Percentiles rank a stretch among this genome's conserved stretches.
These are phyloP conservation scores for Anaspis maculata DNA, from an alignment of 2,888 invertebrate species.

Conservation along the genomic window DNA sequence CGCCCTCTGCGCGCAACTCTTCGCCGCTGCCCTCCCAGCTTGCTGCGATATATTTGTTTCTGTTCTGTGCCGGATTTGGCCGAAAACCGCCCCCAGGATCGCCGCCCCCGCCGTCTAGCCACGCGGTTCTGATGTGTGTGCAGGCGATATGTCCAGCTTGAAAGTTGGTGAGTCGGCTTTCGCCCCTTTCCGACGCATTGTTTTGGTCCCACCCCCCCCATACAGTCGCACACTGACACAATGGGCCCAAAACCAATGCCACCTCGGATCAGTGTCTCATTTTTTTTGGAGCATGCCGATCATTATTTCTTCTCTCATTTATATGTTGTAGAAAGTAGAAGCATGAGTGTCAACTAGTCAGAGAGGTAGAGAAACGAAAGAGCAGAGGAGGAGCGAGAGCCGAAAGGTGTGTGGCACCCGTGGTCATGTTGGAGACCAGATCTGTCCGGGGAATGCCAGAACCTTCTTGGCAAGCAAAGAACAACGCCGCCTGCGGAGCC, in stretches of 20 bases:
- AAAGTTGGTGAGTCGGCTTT: conserved; percentile 47
- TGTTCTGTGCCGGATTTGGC: too few species aligned
- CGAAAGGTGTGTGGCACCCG: conserved; percentile 36
- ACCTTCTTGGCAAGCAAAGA: conserved; percentile 55
- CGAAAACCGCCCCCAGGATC: too few species aligned
- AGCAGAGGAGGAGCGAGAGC: too few species aligned
- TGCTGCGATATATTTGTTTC: too few species aligned
- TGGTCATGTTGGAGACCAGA: conserved; percentile 66
- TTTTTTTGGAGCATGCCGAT: too few species aligned
- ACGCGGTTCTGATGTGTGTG: conserved; percentile 39
- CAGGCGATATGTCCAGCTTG: conserved; percentile 53
- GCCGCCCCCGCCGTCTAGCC: too few species aligned
- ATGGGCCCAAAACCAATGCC: conserved; percentile 1
- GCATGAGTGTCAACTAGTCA: conserved; percentile 34
- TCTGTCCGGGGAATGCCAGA: conserved; percentile 66
- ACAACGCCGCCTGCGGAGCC: conserved; percentile 35
- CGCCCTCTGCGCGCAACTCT: too few species aligned
- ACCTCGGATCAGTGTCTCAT: too few species aligned
- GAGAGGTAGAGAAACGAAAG: too few species aligned
- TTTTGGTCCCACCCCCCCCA: conserved; percentile 38
- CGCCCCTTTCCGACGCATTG: conserved; percentile 13
- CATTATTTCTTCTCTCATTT: background rate
- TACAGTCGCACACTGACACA: background rate
- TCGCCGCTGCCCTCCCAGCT: too few species aligned
- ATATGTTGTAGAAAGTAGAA: conserved; percentile 31